Conservation (phyloP, 2,113 vertebrate genomes). For the Tetrao urogallus region DNA sequence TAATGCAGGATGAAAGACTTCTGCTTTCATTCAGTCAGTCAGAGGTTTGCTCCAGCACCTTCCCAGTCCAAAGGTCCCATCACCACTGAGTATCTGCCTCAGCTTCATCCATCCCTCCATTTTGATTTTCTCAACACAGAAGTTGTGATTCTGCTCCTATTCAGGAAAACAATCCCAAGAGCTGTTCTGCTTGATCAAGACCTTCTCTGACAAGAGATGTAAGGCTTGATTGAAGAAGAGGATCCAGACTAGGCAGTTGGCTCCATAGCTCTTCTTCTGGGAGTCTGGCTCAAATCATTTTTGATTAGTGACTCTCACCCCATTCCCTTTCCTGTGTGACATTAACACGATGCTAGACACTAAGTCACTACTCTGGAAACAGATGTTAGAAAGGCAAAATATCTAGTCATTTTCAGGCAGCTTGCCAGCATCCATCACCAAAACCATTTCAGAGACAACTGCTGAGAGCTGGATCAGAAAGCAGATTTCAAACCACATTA, state of each 20-base stretch:
- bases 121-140: not conserved
- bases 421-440: slow-evolving; percentile 26
- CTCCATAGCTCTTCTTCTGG: not conserved
- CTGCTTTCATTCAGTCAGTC: not conserved
- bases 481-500: slow-evolving; percentile 40
- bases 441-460: slow-evolving; percentile 28
- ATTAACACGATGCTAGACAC: slow-evolving; percentile 2
- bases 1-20: not conserved
- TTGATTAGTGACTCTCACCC: not conserved
- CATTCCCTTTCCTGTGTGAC: slow-evolving; percentile 1
- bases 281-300: not conserved
- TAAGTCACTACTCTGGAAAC: slow-evolving; percentile 14
- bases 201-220: not conserved
- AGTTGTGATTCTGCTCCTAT: not conserved
- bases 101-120: not conserved
- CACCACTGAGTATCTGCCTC: not conserved
- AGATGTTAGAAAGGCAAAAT: slow-evolving; percentile 8
- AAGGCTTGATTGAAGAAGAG: not conserved
- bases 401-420: not conserved
- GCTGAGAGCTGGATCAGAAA: slow-evolving; percentile 34
- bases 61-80: not conserved
- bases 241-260: not conserved
- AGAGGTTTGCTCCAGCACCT: not conserved
- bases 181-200: not conserved
- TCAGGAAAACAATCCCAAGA: not conserved